Conservation (phyloP, 2,113 vertebrate species). For the Atherinomorus stipes region DNA sequence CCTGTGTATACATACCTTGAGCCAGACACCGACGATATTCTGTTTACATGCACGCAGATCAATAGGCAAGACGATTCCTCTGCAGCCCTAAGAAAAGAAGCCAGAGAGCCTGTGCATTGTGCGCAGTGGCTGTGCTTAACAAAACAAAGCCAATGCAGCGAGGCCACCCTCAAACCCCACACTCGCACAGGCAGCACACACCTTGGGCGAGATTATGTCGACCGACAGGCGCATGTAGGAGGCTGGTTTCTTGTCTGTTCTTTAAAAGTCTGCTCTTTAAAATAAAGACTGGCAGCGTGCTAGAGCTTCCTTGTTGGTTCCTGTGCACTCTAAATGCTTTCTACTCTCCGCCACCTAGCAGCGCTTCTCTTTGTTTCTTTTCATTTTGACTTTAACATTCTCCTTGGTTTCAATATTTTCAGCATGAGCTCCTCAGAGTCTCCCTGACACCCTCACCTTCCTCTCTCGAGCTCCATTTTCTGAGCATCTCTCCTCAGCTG, state of each 20-base stretch:
- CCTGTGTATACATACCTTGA: conserved; percentile 59
- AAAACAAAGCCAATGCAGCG: conserved; percentile 47
- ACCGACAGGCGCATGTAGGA: conserved; percentile 52
- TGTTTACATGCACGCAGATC: conserved; percentile 68
- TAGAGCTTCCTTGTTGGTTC: conserved; percentile 9
- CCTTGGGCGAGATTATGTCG: conserved; percentile 44
- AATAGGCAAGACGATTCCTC: conserved; percentile 59
- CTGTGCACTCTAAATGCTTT: conserved; percentile 16
- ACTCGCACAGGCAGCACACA: conserved; percentile 26
- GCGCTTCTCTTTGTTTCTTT: conserved; percentile 1
- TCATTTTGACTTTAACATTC: conserved; percentile 42
- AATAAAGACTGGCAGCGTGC: conserved; percentile 40
- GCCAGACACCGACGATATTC: conserved; percentile 48
- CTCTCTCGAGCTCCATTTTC: conserved; percentile 29
- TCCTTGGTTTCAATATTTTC: conserved; percentile 54
- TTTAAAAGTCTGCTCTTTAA: conserved; percentile 51
- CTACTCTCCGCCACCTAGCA: conserved; percentile 17
- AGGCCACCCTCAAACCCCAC: conserved; percentile 50
- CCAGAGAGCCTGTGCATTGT: conserved; percentile 18
- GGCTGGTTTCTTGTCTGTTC: conserved; percentile 52
- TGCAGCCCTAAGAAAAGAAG: conserved; percentile 63
- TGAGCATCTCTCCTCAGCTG: conserved; percentile 21
- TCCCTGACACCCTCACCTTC: conserved; percentile 37
- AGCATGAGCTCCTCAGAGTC: conserved; percentile 49
- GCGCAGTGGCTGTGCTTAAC: conserved; percentile 25